These are phyloP conservation scores for Apeltes quadracus DNA, from an alignment of 2,113 vertebrate genomes.

Conservation along the genomic window DNA sequence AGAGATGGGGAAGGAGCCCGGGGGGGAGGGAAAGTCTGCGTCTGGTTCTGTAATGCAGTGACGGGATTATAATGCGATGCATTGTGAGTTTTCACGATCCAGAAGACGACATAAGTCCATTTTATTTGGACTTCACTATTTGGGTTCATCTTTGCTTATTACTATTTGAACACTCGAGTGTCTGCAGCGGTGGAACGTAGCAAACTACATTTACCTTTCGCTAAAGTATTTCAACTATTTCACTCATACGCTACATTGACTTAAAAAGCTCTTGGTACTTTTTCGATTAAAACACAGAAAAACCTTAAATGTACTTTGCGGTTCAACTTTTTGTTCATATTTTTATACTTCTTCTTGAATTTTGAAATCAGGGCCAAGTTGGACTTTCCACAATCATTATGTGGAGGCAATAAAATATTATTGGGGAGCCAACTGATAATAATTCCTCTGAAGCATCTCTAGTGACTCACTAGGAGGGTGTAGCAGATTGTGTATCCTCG, in stretches of 20 bases:
- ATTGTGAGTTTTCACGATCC: background rate
- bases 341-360: no score
- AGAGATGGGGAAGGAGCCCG: no score
- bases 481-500: background rate
- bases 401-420: background rate
- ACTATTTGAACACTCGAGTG: background rate
- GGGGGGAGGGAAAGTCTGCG: no score
- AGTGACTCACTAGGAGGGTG: background rate
- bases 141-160: background rate
- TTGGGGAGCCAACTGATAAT: no score
- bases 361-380: background rate
- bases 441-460: background rate
- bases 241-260: background rate
- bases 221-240: background rate
- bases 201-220: background rate
- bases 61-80: constrained; percentile 9
- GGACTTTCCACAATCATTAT: background rate
- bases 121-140: background rate
- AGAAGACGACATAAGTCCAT: background rate
- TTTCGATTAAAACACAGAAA: background rate
- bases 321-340: no score
- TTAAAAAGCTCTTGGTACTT: background rate
- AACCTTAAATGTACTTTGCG: background rate
- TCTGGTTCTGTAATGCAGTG: constrained; percentile 22
- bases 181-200: background rate